Evolutionary conservation across 23 tunicate species (phyloP), one percentile per base, ranked within the genome.

Genomic region (Ascidia mentula): DNA sequence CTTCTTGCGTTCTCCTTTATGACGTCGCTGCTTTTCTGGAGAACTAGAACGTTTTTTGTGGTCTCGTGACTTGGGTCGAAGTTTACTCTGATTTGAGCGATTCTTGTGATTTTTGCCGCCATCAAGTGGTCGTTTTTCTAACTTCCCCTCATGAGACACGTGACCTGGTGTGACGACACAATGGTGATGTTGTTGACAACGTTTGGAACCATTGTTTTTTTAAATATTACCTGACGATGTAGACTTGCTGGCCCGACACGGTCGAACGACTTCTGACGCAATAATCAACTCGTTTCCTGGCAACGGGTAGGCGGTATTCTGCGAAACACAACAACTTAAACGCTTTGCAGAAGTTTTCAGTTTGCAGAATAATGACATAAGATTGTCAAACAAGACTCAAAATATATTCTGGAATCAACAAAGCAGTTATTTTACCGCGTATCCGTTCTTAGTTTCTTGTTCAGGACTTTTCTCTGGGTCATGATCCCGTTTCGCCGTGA

Each of bases 231-330:
- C 65, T 53, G 65, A 53, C 24, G 65, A 53, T 28, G 65, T 53
- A 53, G 65, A 53, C 13, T 53, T 53, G 65, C 65, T 53, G 65
- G 65, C 65, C 12, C 65, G 65, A 53, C 65, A 53, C 65, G 65
- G 65, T 53, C 65, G 65, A 53, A 53, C 65, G 65, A 53, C 65
- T 53, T 53, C 65, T 3, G 65, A 53, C 13, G 65, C 65, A 5
- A 53, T 53, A 28, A 53, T 53, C 65, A 53, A 28, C 13, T 53
- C 65, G 65, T 53, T 53, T 26, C 65, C 65, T 53, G 65, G 65
- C 65, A 53, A 53, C 7, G 65, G 65, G 24, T 53, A 53, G 65
- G 65, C 1, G 22, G 22, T 26, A 53, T 53, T 53, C 65, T 53
- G 65, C 24, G 4, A 28, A 9, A 53, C 22, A 28, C 13, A 53